phyloP scores from a whole-genome alignment of 2,797 vertebrate species.

The Falco concolor region DNA sequence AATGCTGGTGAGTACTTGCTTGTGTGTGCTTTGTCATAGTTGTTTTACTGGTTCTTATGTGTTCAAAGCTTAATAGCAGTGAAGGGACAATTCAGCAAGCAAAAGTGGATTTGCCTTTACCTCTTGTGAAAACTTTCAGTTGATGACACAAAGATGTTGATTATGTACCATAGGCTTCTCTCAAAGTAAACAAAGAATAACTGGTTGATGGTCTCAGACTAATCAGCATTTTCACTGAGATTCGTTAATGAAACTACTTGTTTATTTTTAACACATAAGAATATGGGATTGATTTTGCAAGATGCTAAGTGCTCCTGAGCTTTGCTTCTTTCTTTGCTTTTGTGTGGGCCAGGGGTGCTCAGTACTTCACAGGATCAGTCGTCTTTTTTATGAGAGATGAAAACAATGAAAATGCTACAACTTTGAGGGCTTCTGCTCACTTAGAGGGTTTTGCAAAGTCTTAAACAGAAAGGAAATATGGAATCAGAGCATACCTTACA shows the following conservation, averaged over 20 bases:
- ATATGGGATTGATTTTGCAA: slow-evolving; percentile 18
- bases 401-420: slow-evolving; percentile 47
- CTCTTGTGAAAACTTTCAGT: slow-evolving; percentile 36
- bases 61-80: slow-evolving; percentile 56
- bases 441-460: slow-evolving; percentile 37
- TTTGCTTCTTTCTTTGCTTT: background rate
- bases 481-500: background rate
- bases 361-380: background rate
- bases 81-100: slow-evolving; percentile 46
- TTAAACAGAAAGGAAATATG: background rate
- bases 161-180: background rate
- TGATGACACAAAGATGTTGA: slow-evolving; percentile 4
- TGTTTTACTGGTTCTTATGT: slow-evolving; percentile 49
- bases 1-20: slow-evolving; percentile 59
- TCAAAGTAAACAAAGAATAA: slow-evolving; percentile 11
- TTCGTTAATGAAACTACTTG: slow-evolving; percentile 40
- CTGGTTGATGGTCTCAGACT: slow-evolving; percentile 30
- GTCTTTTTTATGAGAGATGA: background rate
- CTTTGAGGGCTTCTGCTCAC: background rate
- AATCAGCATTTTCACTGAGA: slow-evolving; percentile 49
- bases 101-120: slow-evolving; percentile 15
- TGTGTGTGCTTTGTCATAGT: slow-evolving; percentile 27
- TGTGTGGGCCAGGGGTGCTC: background rate
- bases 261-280: slow-evolving; percentile 49
- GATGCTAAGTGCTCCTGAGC: background rate